These are phyloP conservation scores for Malacosoma neustria DNA, from an alignment of 2,888 invertebrate species.

Conservation along the genomic window DNA sequence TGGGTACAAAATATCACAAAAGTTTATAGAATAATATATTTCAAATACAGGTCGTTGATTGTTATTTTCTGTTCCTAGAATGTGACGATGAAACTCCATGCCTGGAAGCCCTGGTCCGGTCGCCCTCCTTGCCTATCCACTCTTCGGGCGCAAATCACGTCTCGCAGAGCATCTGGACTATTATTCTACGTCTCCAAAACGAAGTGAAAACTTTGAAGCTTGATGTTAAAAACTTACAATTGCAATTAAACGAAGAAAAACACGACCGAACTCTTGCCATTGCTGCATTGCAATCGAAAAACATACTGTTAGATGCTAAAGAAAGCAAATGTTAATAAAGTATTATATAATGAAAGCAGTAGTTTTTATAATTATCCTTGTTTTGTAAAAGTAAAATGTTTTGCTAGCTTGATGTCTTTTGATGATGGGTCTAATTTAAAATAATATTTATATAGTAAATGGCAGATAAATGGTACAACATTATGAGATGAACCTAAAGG, in stretches of 20 bases:
- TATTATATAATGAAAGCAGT: neutral
- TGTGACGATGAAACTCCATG: conserved; percentile 61
- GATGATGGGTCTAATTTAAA: too few relatives aligned
- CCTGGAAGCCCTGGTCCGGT: conserved; percentile 60
- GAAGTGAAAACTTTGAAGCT: conserved; percentile 80
- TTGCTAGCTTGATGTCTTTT: too few relatives aligned
- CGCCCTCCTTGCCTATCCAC: conserved; percentile 63
- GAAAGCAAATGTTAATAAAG: conserved; percentile 61
- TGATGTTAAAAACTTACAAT: conserved; percentile 74
- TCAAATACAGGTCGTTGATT: too few relatives aligned
- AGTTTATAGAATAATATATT: too few relatives aligned
- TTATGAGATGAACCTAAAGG: too few relatives aligned
- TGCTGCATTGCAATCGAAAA: conserved; percentile 52
- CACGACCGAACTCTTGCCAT: conserved; percentile 65
- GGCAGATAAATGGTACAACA: too few relatives aligned
- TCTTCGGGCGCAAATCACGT: conserved; percentile 32
- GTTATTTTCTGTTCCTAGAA: conserved; percentile 44
- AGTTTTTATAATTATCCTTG: too few relatives aligned
- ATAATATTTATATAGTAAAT: too few relatives aligned
- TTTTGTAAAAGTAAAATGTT: too few relatives aligned
- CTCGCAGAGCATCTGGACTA: conserved; percentile 81
- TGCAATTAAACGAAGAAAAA: conserved; percentile 81
- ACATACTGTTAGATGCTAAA: conserved; percentile 56
- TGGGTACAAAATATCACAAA: too few relatives aligned
- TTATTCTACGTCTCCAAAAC: conserved; percentile 84